Evolutionary conservation across 2,888 invertebrate species (phyloP), one percentile per base, ranked within the genome.

Genomic region (Drosophila nr. fundita): DNA sequence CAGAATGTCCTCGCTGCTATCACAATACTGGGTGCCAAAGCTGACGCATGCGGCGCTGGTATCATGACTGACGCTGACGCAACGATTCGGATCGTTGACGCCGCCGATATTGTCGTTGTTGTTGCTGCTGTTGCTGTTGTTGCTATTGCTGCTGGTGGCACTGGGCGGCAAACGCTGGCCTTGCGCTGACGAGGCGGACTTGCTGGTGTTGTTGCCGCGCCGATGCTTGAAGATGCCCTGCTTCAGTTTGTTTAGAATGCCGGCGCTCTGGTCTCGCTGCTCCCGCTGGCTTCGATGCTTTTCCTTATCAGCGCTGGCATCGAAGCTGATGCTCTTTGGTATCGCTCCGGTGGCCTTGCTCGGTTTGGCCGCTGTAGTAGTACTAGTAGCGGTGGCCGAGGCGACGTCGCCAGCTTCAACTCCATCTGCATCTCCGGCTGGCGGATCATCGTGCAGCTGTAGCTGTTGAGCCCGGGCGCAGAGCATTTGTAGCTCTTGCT

Each of bases 271-370:
- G 0, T 87, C 83, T 0, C 71, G 65, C n/a, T 73, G 79, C 24
- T 87, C 68, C 0, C 82, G 82, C 49, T 81, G 66, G 1, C 40
- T 67, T 7, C 73, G 70, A 49, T 84, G 75, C 59, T 87, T 89
- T 18, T 84, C 87, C 82, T 97, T 96, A 90, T 97, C 97, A 0
- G 97, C 97, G 1, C 97, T 97, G 91, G 97, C 96, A 93, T 98
- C 98, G 87, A 98, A 98, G 91, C 97, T 97, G 84, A 98, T 98
- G 89, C 97, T 98, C 93, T 98, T 98, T 1, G 97, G 97, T 87
- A 98, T 98, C 2, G 97, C 97, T 0, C 97, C 97, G 0, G 96
- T 97, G 0, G 96, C 96, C 27, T 94, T 94, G 4, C 92, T 93
- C 0, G 94, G 94, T 80, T 94, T 95, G 36, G 48, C 24, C 4